Base-by-base conservation (phyloP, 2,888 invertebrate genomes). In the Liodrosophila aerea region DNA sequence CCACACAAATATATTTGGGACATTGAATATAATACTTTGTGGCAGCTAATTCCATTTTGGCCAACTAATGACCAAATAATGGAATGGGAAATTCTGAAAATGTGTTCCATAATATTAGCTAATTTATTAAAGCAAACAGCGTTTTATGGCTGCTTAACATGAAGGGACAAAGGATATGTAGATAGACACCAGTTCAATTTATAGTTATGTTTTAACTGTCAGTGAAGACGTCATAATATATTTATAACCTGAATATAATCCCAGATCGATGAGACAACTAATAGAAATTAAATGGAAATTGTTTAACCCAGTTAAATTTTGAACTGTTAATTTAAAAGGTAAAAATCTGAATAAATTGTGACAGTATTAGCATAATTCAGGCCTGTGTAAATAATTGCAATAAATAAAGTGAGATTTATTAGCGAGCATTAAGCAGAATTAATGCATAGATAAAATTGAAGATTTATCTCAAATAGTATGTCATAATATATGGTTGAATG, bases 61-160 rank as follows among this genome's bases (percentile, higher is more conserved):
- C 18, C 9, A 29, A 39, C 54, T 61, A 66, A 72, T 56, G 67
- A 40, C 11, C 12, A 34, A 37, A 44, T 1, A n/a, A 11, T 31
- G 0, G 15, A 56, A 61, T 54, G 27, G 37, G 56, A 52, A 65
- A 45, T 40, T 47, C 36, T 2, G 11, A 15, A 58, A 46, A 47
- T 43, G 39, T 54, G 22, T 43, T 12, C 39, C 46, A 7, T 49
- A 39, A 57, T 22, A 63, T 63, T 58, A 53, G 27, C 44, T 46
- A 69, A 67, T 69, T 67, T 50, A 58, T 40, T 60, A 31, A 54
- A 37, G 18, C 39, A 34, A 22, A 12, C 44, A n/a, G 31, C 16
- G 29, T 39, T n/a, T 69, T 61, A 69, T 72, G 34, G 52, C 61
- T 56, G 61, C 31, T 46, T 52, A 61, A 46, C 68, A 69, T 69